phyloP scores from a whole-genome alignment of 2,888 invertebrate species.

The Diarsia dahlii region DNA sequence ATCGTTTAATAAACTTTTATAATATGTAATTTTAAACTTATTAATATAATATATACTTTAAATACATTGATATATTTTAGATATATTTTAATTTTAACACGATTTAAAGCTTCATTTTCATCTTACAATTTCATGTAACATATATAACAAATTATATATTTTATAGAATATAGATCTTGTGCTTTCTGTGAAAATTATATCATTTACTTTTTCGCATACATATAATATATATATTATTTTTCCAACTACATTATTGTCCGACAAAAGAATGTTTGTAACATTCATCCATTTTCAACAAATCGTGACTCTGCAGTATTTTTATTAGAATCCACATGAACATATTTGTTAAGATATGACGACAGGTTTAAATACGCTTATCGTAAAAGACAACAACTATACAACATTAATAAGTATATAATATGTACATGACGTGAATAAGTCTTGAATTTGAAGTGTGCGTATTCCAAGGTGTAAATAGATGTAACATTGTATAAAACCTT shows the following conservation, averaged over 20 bases:
- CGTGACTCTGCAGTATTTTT: slow-evolving; percentile 55
- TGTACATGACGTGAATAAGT: slow-evolving; percentile 85
- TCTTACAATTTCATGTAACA: slow-evolving; percentile 81
- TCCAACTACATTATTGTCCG: slow-evolving; percentile 88
- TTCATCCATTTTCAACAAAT: slow-evolving; percentile 71
- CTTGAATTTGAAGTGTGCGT: slow-evolving; percentile 89
- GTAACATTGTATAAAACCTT: slow-evolving; percentile 69
- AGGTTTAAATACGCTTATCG: slow-evolving; percentile 66
- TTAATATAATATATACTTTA: slow-evolving; percentile 60
- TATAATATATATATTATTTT: slow-evolving; percentile 56
- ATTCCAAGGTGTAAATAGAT: slow-evolving; percentile 69
- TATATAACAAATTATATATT: slow-evolving; percentile 70
- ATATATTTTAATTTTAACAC: slow-evolving; percentile 80
- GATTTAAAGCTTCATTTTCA: slow-evolving; percentile 89
- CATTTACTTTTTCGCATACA: slow-evolving; percentile 51
- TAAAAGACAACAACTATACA: slow-evolving; percentile 84
- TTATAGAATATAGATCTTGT: slow-evolving; percentile 48
- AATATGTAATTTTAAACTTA: slow-evolving; percentile 58
- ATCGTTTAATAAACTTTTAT: slow-evolving; percentile 50
- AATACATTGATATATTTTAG: slow-evolving; percentile 67
- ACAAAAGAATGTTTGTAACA: slow-evolving; percentile 84
- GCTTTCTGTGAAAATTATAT: slow-evolving; percentile 62
- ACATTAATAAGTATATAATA: slow-evolving; percentile 79
- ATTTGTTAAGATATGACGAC: slow-evolving; percentile 64
- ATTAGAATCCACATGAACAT: slow-evolving; percentile 48